Evolutionary conservation across 1,140 invertebrate species (phyloP), one percentile per base, ranked within the genome.

Genomic region (Vanessa atalanta): DNA sequence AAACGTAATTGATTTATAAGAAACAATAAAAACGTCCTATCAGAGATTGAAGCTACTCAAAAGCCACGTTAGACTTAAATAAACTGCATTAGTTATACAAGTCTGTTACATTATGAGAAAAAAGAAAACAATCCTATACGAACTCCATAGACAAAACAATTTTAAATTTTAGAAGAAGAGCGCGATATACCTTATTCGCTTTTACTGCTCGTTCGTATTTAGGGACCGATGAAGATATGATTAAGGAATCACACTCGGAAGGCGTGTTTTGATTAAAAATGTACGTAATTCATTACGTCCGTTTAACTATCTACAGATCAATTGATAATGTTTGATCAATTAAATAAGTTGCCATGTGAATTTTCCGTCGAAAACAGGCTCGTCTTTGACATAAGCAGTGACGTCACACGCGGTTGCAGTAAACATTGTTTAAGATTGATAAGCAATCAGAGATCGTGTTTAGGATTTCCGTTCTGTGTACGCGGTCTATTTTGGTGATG

Each of bases 201-300:
- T 16, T 57, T 9, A 12, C 11, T 23, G 16, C 3, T 12, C 12
- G 20, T 57, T 12, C 16, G 9, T 23, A 57, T 12, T 26, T 26
- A 3, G 26, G 26, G 26, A 9, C 23, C 13, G 57, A 26, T 15
- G 5, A n/a, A 31, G 16, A 31, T 31, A 61, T 61, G 26, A 61
- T 61, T 57, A 26, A 13, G 2, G 57, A 37, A 61, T 61, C 57
- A 61, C 57, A 61, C 57, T 61, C 5, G 12, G 57, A 61, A 61
- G 57, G 57, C 57, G 57, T 61, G 57, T 61, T 61, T n/a, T n/a
- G 57, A 61, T 61, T n/a, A 61, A 37, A 37, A 31, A 4, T 9
- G 16, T 57, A n/a, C 15, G 55, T 13, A 26, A 15, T 61, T 13
- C 5, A 26, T 37, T 37, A 61, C 48, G n/a, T 61, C 5, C 57